Percentiles rank a stretch among this genome's conserved stretches.
phyloP scores from a whole-genome alignment of 2,113 vertebrate genomes.

The Thunnus thynnus region DNA sequence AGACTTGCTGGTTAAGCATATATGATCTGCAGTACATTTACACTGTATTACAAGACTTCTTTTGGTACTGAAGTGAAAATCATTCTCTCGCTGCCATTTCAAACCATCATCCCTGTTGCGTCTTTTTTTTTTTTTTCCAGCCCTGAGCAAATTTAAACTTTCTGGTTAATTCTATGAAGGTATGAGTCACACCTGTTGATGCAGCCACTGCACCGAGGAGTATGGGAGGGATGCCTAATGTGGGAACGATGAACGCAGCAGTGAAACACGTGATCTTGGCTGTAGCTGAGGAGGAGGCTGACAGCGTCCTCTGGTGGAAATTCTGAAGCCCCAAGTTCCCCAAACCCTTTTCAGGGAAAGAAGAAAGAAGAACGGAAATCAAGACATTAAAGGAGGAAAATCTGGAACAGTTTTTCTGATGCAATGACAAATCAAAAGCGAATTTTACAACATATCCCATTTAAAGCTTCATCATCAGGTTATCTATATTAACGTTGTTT shows the following conservation, averaged over 20 bases:
- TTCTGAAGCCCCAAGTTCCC: constrained; percentile 87
- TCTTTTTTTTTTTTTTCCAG: too few relatives aligned
- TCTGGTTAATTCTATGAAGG: not conserved
- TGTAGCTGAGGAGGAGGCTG: constrained; percentile 72
- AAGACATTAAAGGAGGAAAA: not conserved
- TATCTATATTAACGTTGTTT: too few relatives aligned
- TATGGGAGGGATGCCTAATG: constrained; percentile 84
- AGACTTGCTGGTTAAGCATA: too few relatives aligned
- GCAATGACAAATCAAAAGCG: too few relatives aligned
- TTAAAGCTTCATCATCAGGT: too few relatives aligned
- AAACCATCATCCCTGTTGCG: not conserved
- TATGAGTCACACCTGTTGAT: constrained; percentile 81
- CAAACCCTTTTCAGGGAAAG: constrained; percentile 74
- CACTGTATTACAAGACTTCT: too few relatives aligned
- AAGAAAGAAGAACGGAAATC: not conserved
- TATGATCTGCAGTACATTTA: too few relatives aligned
- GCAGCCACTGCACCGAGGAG: constrained; percentile 85
- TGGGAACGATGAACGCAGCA: constrained; percentile 80
- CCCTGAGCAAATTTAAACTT: not conserved
- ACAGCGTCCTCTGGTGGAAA: constrained; percentile 88
- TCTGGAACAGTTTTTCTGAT: too few relatives aligned
- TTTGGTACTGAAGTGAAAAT: too few relatives aligned
- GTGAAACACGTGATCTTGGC: constrained; percentile 84
- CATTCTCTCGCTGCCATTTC: too few relatives aligned
- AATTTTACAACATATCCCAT: not conserved